These are phyloP conservation scores for Macrosoma leucophasiata DNA, from an alignment of 2,888 invertebrate genomes.

Conservation along the genomic window DNA sequence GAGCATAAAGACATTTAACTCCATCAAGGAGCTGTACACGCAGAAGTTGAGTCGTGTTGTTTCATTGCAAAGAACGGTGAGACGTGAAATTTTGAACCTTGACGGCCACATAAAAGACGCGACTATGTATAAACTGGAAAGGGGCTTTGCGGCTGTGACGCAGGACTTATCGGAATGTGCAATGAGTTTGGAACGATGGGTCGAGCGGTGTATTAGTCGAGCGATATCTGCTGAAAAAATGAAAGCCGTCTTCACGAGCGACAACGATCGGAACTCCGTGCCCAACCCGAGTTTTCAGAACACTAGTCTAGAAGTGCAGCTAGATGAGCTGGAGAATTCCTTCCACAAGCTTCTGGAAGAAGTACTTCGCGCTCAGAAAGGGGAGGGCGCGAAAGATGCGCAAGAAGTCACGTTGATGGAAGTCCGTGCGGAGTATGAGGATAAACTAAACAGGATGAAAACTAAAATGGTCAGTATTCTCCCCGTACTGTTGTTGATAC, in stretches of 20 bases:
- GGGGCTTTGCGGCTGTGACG: constrained; percentile 56
- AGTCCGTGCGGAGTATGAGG: constrained; percentile 80
- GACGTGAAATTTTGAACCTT: constrained; percentile 53
- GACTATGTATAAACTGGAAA: constrained; percentile 49
- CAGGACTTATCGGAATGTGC: constrained; percentile 57
- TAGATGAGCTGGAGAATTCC: constrained; percentile 58
- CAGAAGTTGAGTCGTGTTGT: constrained; percentile 54
- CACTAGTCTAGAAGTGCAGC: constrained; percentile 52
- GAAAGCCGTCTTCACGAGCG: constrained; percentile 52
- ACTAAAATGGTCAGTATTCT: constrained; percentile 84
- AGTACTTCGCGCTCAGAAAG: constrained; percentile 41
- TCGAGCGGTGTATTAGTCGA: constrained; percentile 48
- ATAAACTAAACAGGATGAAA: constrained; percentile 86
- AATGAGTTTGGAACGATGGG: constrained; percentile 61
- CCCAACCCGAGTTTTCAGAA: constrained; percentile 47
- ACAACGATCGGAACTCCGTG: constrained; percentile 42
- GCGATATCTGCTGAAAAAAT: constrained; percentile 56
- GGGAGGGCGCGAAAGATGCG: constrained; percentile 41
- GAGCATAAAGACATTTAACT: constrained; percentile 54
- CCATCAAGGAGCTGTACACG: constrained; percentile 54
- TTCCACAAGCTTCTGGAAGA: constrained; percentile 58
- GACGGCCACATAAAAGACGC: constrained; percentile 46
- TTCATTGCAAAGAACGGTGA: constrained; percentile 54
- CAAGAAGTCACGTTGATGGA: constrained; percentile 64
- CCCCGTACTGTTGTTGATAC: constrained; percentile 62